Conservation (phyloP, 2,113 vertebrate genomes). For the Pimephales promelas region DNA sequence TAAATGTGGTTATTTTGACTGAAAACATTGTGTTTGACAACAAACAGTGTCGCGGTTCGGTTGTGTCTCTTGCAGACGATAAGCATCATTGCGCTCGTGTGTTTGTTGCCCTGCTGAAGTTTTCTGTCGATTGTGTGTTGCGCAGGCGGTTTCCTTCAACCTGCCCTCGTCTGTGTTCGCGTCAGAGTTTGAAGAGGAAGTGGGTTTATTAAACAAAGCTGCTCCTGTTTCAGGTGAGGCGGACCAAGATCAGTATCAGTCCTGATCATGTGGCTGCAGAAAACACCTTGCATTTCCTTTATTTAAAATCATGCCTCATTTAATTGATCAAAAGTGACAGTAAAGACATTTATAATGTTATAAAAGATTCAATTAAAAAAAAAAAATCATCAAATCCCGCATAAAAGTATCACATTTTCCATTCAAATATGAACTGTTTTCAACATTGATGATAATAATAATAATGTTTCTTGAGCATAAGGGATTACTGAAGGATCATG, state of each 20-base stretch:
- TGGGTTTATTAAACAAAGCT: conserved; percentile 96
- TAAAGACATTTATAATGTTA: too few species aligned
- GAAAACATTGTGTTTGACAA: background rate
- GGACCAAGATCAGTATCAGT: background rate
- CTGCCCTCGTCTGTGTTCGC: conserved; percentile 97
- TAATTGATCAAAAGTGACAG: too few species aligned
- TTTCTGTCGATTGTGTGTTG: conserved; percentile 1
- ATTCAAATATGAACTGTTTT: background rate
- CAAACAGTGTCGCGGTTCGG: background rate
- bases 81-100: background rate
- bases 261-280: background rate
- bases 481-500: background rate
- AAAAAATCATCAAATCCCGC: background rate
- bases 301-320: background rate
- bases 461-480: background rate
- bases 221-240: conserved; percentile 90
- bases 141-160: conserved; percentile 82
- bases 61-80: background rate
- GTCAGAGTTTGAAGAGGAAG: conserved; percentile 94
- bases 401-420: too few species aligned
- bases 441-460: background rate
- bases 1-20: background rate
- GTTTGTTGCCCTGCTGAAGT: background rate
- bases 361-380: too few species aligned
- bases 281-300: background rate